Evolutionary conservation across 2,797 vertebrate species (phyloP), one percentile per base, ranked within the genome.

Genomic region (Hipposideros larvatus): DNA sequence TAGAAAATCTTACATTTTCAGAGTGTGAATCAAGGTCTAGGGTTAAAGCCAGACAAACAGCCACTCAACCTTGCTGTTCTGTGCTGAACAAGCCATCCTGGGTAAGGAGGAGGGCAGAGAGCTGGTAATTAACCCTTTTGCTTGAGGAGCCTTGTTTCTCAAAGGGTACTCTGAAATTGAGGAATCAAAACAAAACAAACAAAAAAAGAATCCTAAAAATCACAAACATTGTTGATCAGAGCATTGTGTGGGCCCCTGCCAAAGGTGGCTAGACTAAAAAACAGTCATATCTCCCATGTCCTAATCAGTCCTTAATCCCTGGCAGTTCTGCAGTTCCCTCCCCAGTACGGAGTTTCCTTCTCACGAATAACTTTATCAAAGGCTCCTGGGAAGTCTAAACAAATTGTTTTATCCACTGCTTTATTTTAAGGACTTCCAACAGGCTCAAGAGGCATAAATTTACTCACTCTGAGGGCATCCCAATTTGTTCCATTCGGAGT

Each of bases 351-450:
- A 79, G 26, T 65, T 59, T 68, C 48, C 94, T 96, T 83, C 57
- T 94, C 51, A 28, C 21, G 22, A 91, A 66, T 10, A 84, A 89
- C 88, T 78, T 93, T 89, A 94, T 91, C 95, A 93, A 96, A 93
- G 73, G 55, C 89, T 89, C 95, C 70, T 77, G 73, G 77, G 82
- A 95, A 97, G n/a, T 26, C 68, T 68, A 89, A 94, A 78, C 94
- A 66, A 95, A 93, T 94, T 37, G 77, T 94, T 97, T 96, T 83
- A 97, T 78, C 41, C 5, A 66, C 2, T 43, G 19, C 77, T 93
- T 91, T 92, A 90, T 93, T 92, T 88, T 90, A 96, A 96, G 91
- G 86, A 70, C 46, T 80, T 92, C 61, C 92, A 84, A 88, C 85
- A 96, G 24, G 37, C 87, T 90, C 87, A 91, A 95, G 73, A 78